These are phyloP conservation scores for Drosophila anomalata DNA, from an alignment of 2,888 invertebrate genomes.

Conservation along the genomic window DNA sequence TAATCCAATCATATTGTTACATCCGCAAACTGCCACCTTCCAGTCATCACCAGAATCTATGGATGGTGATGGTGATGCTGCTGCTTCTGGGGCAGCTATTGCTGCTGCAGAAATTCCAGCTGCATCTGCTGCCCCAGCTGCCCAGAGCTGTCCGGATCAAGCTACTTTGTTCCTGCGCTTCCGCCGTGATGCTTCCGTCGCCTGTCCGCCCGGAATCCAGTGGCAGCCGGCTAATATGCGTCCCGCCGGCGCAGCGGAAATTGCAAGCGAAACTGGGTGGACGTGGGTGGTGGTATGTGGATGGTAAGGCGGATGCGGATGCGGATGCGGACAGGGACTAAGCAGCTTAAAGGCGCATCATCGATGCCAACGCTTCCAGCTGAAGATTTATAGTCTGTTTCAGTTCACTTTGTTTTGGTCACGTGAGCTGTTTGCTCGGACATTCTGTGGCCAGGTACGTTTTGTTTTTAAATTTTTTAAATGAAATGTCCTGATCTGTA, in stretches of 20 bases:
- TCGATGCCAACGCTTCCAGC: constrained; percentile 53
- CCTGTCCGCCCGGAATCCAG: constrained; percentile 35
- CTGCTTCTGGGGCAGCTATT: background rate
- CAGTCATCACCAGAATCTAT: constrained; percentile 56
- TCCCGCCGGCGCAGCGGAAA: constrained; percentile 67
- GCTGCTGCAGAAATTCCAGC: background rate
- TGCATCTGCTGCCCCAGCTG: constrained; percentile 13
- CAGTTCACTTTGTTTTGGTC: constrained; percentile 34
- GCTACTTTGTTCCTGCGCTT: constrained; percentile 43
- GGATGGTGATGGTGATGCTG: constrained; percentile 6
- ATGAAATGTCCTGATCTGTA: background rate
- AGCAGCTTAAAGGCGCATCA: constrained; percentile 77
- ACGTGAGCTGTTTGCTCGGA: constrained; percentile 38
- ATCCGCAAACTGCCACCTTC: constrained; percentile 66
- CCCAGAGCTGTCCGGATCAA: constrained; percentile 46
- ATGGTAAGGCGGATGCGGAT: background rate
- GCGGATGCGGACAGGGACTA: constrained; percentile 47
- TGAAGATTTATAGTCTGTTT: constrained; percentile 63
- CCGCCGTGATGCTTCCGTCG: constrained; percentile 52
- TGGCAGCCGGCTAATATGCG: constrained; percentile 60
- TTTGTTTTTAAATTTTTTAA: constrained; percentile 32
- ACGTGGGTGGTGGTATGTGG: constrained; percentile 7
- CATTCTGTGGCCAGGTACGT: constrained; percentile 22
- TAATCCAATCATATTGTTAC: constrained; percentile 82
- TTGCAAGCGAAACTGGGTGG: constrained; percentile 61